Conservation (phyloP, 2,888 invertebrate species). For the Perizoma flavofasciatum region DNA sequence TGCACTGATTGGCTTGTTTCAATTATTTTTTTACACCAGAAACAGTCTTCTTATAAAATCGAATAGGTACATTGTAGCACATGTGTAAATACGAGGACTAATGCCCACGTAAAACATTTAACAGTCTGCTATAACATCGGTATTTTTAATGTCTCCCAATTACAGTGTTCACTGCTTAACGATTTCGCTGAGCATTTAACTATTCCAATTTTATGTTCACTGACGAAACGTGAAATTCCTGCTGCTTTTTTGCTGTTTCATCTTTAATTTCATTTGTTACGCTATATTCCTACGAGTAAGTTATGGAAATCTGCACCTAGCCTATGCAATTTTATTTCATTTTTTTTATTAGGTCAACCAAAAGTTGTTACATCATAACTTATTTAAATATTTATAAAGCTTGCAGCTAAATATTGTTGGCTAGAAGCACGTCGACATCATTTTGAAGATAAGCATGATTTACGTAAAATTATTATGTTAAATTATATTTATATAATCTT, state of each 20-base stretch:
- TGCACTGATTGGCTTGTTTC: too few species aligned
- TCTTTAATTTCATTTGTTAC: conserved; percentile 8
- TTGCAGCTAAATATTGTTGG: too few species aligned
- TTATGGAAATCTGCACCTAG: background rate
- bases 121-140: conserved; percentile 77
- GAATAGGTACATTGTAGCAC: conserved; percentile 66
- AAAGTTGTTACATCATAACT: too few species aligned
- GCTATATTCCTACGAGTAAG: background rate
- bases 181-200: conserved; percentile 78
- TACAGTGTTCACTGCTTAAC: conserved; percentile 79
- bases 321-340: too few species aligned
- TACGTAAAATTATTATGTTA: too few species aligned
- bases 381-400: too few species aligned
- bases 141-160: conserved; percentile 82
- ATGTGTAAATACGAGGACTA: conserved; percentile 74
- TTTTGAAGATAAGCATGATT: too few species aligned
- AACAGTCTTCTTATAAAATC: conserved; percentile 21
- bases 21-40: too few species aligned
- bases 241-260: conserved; percentile 15
- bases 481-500: too few species aligned
- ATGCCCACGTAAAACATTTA: conserved; percentile 77
- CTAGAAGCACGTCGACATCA: too few species aligned
- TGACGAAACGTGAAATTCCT: conserved; percentile 67
- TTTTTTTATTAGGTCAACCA: too few species aligned
- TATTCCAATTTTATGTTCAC: conserved; percentile 80